Percentiles rank a stretch among this genome's conserved stretches.
Evolutionary conservation across 2,888 invertebrate genomes (phyloP).

Genomic region (Apantesis nais): DNA sequence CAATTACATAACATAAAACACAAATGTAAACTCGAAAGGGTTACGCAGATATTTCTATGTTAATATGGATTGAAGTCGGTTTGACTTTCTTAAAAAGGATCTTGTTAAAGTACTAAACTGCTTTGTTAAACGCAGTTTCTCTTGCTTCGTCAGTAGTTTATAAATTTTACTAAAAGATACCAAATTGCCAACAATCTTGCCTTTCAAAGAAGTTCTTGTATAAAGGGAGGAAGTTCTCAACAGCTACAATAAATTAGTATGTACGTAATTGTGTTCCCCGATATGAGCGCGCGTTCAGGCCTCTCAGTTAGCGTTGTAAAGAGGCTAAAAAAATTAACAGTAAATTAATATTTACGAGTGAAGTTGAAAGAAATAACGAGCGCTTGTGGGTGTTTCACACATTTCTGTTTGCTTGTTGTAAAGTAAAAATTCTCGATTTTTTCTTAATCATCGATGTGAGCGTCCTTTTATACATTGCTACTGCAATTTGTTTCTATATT

Average conservation of each 20-base stretch:
- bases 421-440: constrained; percentile 7
- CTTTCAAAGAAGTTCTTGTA: not conserved
- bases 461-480: constrained; percentile 3
- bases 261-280: not conserved
- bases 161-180: not conserved
- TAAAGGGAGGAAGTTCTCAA: not conserved
- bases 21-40: too few species aligned
- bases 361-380: constrained; percentile 63
- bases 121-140: not conserved
- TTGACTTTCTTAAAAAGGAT: too few species aligned
- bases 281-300: not conserved
- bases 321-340: constrained; percentile 26
- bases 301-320: not conserved
- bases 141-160: not conserved
- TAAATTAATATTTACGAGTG: constrained; percentile 40
- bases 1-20: too few species aligned
- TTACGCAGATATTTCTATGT: too few species aligned
- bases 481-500: not conserved
- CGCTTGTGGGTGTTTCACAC: constrained; percentile 50
- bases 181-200: not conserved
- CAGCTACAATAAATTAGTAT: not conserved
- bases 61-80: too few species aligned
- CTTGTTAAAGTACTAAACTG: not conserved
- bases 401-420: constrained; percentile 42
- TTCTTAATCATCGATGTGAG: constrained; percentile 7